Percentiles rank a stretch among this genome's conserved stretches.
phyloP scores from a whole-genome alignment of 2,797 vertebrate species.

The Crocodylus rhombifer region DNA sequence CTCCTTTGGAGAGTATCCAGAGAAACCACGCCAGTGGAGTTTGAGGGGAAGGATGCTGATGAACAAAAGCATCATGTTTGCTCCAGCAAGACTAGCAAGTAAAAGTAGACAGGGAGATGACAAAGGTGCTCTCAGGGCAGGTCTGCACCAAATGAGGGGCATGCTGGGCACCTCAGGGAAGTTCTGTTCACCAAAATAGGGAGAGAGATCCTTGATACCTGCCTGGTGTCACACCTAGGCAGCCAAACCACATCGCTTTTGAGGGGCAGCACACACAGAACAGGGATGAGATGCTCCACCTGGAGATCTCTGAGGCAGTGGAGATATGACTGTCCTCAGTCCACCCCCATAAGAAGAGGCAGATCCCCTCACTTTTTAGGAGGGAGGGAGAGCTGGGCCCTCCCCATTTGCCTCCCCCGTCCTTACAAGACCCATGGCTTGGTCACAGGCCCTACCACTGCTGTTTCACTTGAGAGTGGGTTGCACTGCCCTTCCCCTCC shows the following conservation, averaged over 20 bases:
- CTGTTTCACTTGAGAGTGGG: not conserved
- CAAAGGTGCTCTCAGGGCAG: not conserved
- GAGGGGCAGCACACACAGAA: too few relatives aligned
- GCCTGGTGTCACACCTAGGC: too few relatives aligned
- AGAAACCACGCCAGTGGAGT: fast-evolving
- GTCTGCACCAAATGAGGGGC: not conserved
- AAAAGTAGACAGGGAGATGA: not conserved
- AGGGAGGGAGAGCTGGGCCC: fast-evolving
- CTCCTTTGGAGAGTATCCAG: too few relatives aligned
- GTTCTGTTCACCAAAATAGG: too few relatives aligned
- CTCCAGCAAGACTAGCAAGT: not conserved
- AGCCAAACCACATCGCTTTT: too few relatives aligned
- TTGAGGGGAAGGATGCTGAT: not conserved
- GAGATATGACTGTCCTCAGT: too few relatives aligned
- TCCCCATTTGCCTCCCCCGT: not conserved
- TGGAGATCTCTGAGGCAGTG: too few relatives aligned
- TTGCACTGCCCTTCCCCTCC: not conserved
- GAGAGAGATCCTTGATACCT: too few relatives aligned
- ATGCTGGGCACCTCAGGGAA: too few relatives aligned
- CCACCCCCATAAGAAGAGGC: fast-evolving
- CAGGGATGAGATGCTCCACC: too few relatives aligned
- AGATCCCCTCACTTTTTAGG: not conserved
- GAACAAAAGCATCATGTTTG: fast-evolving
- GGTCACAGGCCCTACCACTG: fast-evolving
- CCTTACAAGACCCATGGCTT: fast-evolving